A percentile compares a stretch with the other conserved stretches of the same genome.
phyloP scores from a whole-genome alignment of 2,888 invertebrate genomes.

The Leptinotarsa juncta region DNA sequence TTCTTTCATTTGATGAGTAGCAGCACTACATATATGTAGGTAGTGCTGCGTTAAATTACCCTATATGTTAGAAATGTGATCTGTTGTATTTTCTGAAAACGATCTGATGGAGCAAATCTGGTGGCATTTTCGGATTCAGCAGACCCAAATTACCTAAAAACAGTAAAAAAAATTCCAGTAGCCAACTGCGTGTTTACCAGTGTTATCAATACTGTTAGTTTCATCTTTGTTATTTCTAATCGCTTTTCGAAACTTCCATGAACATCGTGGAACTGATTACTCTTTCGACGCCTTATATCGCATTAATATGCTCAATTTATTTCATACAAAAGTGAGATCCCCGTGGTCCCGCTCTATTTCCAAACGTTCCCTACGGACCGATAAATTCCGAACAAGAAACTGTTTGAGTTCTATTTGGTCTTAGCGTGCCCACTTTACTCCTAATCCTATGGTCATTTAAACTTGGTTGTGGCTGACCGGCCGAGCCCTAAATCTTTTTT shows the following conservation, averaged over 20 bases:
- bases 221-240: background rate
- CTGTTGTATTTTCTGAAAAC: too few relatives aligned
- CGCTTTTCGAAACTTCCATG: background rate
- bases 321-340: slow-evolving; percentile 5
- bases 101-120: too few relatives aligned
- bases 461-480: slow-evolving; percentile 17
- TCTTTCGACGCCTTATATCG: background rate
- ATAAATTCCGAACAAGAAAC: slow-evolving; percentile 27
- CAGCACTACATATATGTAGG: too few relatives aligned
- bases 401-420: slow-evolving; percentile 21
- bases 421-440: slow-evolving; percentile 21
- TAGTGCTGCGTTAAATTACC: too few relatives aligned
- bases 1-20: too few relatives aligned
- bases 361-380: slow-evolving; percentile 18
- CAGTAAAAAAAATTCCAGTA: too few relatives aligned
- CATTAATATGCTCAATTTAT: background rate
- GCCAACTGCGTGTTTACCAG: too few relatives aligned
- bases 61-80: too few relatives aligned
- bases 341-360: slow-evolving; percentile 21
- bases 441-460: slow-evolving; percentile 25
- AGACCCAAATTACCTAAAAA: too few relatives aligned
- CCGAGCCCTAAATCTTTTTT: slow-evolving; percentile 15
- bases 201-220: too few relatives aligned
- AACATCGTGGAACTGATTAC: background rate
- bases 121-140: too few relatives aligned